These are phyloP conservation scores for Albula goreensis DNA, from an alignment of 2,113 vertebrate genomes.

Conservation along the genomic window DNA sequence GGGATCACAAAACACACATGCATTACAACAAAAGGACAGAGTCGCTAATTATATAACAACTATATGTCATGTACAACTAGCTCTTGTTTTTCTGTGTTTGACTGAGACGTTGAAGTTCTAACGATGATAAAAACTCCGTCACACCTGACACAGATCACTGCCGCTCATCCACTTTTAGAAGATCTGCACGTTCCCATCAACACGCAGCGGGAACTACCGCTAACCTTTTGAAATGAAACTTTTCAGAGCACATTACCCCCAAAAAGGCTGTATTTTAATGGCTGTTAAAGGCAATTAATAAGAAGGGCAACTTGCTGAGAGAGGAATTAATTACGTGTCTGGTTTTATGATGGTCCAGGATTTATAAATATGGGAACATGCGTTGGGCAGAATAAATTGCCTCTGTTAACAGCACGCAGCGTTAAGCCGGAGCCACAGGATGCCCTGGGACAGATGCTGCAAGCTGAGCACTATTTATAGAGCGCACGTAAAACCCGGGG, in stretches of 20 bases:
- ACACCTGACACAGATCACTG: neutral
- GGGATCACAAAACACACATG: neutral
- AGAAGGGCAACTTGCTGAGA: slow-evolving; percentile 59
- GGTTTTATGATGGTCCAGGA: slow-evolving; percentile 55
- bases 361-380: slow-evolving; percentile 58
- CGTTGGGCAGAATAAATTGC: slow-evolving; percentile 62
- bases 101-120: neutral
- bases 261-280: slow-evolving; percentile 67
- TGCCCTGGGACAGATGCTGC: slow-evolving; percentile 47
- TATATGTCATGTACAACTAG: neutral
- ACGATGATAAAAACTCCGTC: neutral
- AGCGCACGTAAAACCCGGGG: neutral
- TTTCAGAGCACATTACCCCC: slow-evolving; percentile 20
- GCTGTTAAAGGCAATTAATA: slow-evolving; percentile 66
- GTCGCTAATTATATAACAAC: neutral
- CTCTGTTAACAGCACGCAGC: slow-evolving; percentile 59
- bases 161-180: neutral
- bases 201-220: neutral
- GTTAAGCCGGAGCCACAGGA: slow-evolving; percentile 59
- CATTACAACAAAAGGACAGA: neutral
- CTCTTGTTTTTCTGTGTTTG: neutral
- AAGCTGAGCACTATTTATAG: slow-evolving; percentile 47
- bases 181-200: neutral
- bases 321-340: slow-evolving; percentile 65
- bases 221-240: slow-evolving; percentile 26